These are phyloP conservation scores for Saturnia japonica DNA, from an alignment of 2,888 invertebrate genomes.

Conservation along the genomic window DNA sequence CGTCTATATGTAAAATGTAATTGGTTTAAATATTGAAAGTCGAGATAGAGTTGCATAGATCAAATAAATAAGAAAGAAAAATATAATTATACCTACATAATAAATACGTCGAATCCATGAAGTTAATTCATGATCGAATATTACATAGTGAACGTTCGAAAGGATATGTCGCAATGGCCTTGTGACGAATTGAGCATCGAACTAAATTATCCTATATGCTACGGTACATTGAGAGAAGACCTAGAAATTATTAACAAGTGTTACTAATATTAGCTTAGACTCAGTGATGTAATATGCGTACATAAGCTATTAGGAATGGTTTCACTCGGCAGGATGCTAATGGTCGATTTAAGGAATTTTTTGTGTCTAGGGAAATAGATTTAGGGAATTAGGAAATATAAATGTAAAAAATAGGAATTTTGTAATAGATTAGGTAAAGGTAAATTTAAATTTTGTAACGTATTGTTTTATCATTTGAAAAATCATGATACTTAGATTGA, in stretches of 20 bases:
- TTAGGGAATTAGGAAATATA: too few relatives aligned
- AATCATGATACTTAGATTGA: too few relatives aligned
- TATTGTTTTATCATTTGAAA: too few relatives aligned
- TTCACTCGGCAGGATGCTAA: not conserved
- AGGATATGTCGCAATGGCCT: conserved; percentile 6
- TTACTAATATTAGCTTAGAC: conserved; percentile 4
- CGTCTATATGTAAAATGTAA: too few relatives aligned
- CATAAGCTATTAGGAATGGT: not conserved
- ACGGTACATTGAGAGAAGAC: conserved; percentile 3
- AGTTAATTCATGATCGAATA: conserved; percentile 5
- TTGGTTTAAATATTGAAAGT: too few relatives aligned
- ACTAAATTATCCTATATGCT: not conserved
- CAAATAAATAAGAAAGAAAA: not conserved
- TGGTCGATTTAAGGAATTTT: not conserved
- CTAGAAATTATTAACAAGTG: conserved; percentile 11
- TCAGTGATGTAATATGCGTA: not conserved
- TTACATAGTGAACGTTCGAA: conserved; percentile 14
- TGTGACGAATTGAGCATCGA: not conserved
- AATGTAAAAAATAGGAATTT: too few relatives aligned
- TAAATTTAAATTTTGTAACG: too few relatives aligned
- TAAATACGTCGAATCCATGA: not conserved
- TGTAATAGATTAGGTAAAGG: too few relatives aligned
- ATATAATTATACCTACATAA: conserved; percentile 8
- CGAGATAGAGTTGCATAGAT: not conserved
- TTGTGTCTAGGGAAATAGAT: too few relatives aligned